phyloP scores from a whole-genome alignment of 1,140 invertebrate genomes.

The Pogonus chalceus region DNA sequence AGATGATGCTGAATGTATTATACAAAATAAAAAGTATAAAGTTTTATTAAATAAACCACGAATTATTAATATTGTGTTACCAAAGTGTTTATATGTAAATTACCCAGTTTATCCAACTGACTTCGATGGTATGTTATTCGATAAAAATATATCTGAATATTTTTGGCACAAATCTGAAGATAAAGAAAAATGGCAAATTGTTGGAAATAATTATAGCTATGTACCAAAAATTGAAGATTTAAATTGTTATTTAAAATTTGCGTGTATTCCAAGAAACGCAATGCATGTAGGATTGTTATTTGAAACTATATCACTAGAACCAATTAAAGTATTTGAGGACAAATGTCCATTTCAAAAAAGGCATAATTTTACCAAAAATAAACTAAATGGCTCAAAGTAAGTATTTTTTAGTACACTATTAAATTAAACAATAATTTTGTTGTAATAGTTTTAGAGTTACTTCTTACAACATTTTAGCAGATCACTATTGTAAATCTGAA shows the following conservation, averaged over 20 bases:
- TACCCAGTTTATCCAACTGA: conserved; percentile 70
- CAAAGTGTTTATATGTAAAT: conserved; percentile 57
- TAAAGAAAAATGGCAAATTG: conserved; percentile 44
- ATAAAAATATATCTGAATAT: conserved; percentile 48
- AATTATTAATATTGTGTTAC: conserved; percentile 52
- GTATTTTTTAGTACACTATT: conserved; percentile 11
- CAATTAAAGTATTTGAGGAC: conserved; percentile 55
- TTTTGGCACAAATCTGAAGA: conserved; percentile 52
- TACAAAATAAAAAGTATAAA: conserved; percentile 45
- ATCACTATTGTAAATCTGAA: conserved; percentile 78
- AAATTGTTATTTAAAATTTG: conserved; percentile 53
- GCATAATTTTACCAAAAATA: conserved; percentile 55
- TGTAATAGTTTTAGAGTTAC: conserved; percentile 65
- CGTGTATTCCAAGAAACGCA: conserved; percentile 48
- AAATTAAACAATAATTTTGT: conserved; percentile 16
- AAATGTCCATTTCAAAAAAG: conserved; percentile 70
- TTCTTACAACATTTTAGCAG: conserved; percentile 83
- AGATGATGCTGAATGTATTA: too few relatives aligned
- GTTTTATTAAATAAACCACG: conserved; percentile 67
- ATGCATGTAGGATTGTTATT: conserved; percentile 43
- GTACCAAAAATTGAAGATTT: conserved; percentile 47
- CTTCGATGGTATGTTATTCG: conserved; percentile 51
- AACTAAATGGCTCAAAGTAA: conserved; percentile 38
- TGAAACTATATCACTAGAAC: conserved; percentile 41
- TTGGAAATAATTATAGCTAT: conserved; percentile 48